A percentile compares a stretch with the other conserved stretches of the same genome.
phyloP scores from a whole-genome alignment of 2,113 vertebrate species.

The Euleptes europaea region DNA sequence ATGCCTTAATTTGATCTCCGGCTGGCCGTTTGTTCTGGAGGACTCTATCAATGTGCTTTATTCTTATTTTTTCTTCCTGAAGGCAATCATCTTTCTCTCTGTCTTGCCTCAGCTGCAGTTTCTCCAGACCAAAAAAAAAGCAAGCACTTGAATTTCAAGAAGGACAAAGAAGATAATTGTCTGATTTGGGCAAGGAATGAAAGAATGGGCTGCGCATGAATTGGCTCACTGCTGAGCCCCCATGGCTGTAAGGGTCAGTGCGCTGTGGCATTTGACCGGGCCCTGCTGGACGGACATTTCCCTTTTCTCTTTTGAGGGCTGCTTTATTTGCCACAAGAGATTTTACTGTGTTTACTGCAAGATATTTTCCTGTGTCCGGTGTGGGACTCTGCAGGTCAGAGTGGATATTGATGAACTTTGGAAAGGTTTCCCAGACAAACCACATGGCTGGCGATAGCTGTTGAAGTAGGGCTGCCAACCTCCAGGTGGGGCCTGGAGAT shows the following conservation, averaged over 20 bases:
- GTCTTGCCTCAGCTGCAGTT: fast-evolving
- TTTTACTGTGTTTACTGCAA: too few relatives aligned
- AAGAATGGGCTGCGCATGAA: slow-evolving; percentile 1
- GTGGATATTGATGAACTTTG: background rate
- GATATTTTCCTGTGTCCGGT: too few relatives aligned
- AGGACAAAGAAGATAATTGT: slow-evolving; percentile 31
- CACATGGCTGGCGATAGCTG: too few relatives aligned
- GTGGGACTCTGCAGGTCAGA: background rate
- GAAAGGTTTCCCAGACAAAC: background rate
- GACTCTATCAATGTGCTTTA: background rate
- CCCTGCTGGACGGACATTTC: too few relatives aligned
- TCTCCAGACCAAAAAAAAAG: slow-evolving; percentile 4
- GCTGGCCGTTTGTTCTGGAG: background rate
- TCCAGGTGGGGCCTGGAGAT: too few relatives aligned
- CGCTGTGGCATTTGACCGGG: background rate
- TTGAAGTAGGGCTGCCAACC: too few relatives aligned
- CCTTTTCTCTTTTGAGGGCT: background rate
- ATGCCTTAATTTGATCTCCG: background rate
- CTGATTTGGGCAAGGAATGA: background rate
- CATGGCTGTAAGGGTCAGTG: background rate
- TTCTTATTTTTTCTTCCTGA: background rate
- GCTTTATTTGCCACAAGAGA: background rate
- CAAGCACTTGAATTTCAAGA: background rate
- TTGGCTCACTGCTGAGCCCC: background rate
- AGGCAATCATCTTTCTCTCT: too few relatives aligned